These are phyloP conservation scores for Brotula barbata DNA, from an alignment of 2,797 vertebrate genomes.

Conservation along the genomic window DNA sequence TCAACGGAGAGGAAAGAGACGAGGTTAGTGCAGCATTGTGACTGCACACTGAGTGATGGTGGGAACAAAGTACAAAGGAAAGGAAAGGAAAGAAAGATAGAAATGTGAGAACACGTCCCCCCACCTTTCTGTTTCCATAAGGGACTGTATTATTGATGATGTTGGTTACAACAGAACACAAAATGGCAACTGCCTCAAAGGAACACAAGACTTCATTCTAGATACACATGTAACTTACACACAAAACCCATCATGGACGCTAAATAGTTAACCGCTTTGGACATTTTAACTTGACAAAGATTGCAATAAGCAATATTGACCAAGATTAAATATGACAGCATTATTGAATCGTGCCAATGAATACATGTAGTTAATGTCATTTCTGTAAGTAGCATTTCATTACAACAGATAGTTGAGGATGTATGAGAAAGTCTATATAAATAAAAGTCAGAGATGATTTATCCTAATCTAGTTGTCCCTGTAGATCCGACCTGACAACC, in stretches of 20 bases:
- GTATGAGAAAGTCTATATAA: not conserved
- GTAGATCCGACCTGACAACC: slow-evolving; percentile 43
- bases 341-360: too few species aligned
- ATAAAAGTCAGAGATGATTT: slow-evolving; percentile 14
- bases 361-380: too few species aligned
- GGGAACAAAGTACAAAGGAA: slow-evolving; percentile 30
- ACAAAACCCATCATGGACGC: too few species aligned
- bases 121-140: slow-evolving; percentile 3
- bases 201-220: too few species aligned
- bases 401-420: too few species aligned
- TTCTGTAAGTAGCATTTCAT: too few species aligned
- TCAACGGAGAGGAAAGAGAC: slow-evolving; percentile 16
- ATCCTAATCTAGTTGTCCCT: slow-evolving; percentile 48
- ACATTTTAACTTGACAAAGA: too few species aligned
- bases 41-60: slow-evolving; percentile 25
- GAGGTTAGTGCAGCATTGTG: slow-evolving; percentile 4
- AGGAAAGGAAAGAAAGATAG: slow-evolving; percentile 6
- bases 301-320: too few species aligned
- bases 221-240: too few species aligned
- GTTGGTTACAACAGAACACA: slow-evolving; percentile 26
- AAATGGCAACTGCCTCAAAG: slow-evolving; percentile 39
- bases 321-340: too few species aligned
- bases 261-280: too few species aligned
- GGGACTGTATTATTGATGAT: slow-evolving; percentile 41
- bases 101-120: slow-evolving; percentile 33